Percentiles rank a stretch among this genome's conserved stretches.
Conservation (phyloP, 2,888 invertebrate genomes). For the Tetrapedia diversipes region DNA sequence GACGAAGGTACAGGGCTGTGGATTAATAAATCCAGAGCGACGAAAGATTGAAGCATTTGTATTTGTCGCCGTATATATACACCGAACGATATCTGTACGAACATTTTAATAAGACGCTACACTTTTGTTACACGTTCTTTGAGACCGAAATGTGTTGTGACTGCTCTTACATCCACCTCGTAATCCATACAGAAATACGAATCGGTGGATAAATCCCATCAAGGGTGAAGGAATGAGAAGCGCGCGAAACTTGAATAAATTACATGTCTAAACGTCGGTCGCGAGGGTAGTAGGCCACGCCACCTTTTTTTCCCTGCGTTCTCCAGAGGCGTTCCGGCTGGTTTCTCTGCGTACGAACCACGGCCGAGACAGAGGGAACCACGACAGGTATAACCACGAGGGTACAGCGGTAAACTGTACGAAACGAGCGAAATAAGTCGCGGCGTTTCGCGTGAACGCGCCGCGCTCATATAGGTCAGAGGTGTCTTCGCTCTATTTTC, state of each 20-base stretch:
- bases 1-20: too few species aligned
- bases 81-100: too few species aligned
- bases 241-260: slow-evolving; percentile 74
- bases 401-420: too few species aligned
- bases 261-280: slow-evolving; percentile 64
- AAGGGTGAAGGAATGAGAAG: slow-evolving; percentile 47
- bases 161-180: too few species aligned
- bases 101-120: too few species aligned
- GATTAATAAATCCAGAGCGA: slow-evolving; percentile 30
- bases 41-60: too few species aligned
- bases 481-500: slow-evolving; percentile 59
- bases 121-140: too few species aligned
- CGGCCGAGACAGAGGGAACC: neutral
- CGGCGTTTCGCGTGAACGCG: slow-evolving; percentile 52
- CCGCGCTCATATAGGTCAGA: slow-evolving; percentile 64
- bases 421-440: slow-evolving; percentile 55
- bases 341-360: slow-evolving; percentile 26
- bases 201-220: too few species aligned
- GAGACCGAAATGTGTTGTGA: too few species aligned
- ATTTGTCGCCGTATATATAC: too few species aligned
- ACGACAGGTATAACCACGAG: too few species aligned
- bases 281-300: slow-evolving; percentile 40
- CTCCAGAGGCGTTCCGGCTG: slow-evolving; percentile 32
- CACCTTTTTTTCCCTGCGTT: slow-evolving; percentile 56
- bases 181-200: too few species aligned